These are phyloP conservation scores for Aplysia californica DNA, from an alignment of 1,140 invertebrate genomes.

Conservation along the genomic window DNA sequence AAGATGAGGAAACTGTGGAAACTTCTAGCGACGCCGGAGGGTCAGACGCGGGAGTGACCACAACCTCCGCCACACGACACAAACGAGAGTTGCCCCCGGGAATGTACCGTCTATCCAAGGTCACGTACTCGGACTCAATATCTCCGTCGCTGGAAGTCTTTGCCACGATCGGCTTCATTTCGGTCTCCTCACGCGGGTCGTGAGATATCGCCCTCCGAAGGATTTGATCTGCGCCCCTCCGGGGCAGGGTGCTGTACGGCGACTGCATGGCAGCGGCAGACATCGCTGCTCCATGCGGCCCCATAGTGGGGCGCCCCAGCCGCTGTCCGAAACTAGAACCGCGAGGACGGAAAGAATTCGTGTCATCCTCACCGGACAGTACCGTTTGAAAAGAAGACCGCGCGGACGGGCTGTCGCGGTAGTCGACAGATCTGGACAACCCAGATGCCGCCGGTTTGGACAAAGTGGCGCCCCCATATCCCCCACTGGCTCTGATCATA, in stretches of 20 bases:
- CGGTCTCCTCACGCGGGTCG: not conserved
- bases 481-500: not conserved
- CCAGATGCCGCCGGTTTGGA: not conserved
- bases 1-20: not conserved
- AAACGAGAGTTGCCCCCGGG: not conserved
- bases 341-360: not conserved
- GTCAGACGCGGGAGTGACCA: not conserved
- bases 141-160: not conserved
- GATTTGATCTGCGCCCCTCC: not conserved
- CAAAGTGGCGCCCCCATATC: not conserved
- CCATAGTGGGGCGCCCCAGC: no score
- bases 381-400: no score
- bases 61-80: not conserved
- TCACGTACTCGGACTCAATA: slow-evolving; percentile 26
- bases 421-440: no score
- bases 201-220: slow-evolving; percentile 4
- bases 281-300: not conserved
- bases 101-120: not conserved
- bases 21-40: not conserved
- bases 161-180: not conserved
- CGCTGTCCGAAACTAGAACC: no score
- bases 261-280: not conserved
- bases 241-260: not conserved
- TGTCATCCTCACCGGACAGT: no score
- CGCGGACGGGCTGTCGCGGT: not conserved